phyloP scores from a whole-genome alignment of 2,888 invertebrate genomes.

The Allophyes oxyacanthae region DNA sequence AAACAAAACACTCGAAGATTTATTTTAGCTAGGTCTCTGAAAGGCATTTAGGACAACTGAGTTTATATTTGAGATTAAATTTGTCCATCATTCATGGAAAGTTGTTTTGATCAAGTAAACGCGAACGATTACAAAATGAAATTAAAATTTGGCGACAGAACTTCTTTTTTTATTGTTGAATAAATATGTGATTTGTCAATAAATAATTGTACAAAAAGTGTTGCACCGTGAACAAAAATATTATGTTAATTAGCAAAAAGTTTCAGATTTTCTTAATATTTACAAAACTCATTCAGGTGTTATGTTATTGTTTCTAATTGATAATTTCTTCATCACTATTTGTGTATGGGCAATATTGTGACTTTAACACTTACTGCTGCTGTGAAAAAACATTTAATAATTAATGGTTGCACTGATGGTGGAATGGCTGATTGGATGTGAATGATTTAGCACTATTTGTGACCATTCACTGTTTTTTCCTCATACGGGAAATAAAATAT shows the following conservation, averaged over 20 bases:
- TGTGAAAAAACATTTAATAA: too few relatives aligned
- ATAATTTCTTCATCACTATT: not conserved
- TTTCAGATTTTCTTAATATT: too few relatives aligned
- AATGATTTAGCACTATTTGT: constrained; percentile 1
- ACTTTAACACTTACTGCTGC: too few relatives aligned
- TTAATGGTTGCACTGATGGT: too few relatives aligned
- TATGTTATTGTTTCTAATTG: too few relatives aligned
- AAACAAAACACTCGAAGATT: constrained; percentile 31
- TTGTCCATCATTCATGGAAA: not conserved
- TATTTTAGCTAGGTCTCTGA: not conserved
- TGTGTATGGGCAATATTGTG: not conserved
- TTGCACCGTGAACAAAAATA: not conserved
- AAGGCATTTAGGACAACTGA: not conserved
- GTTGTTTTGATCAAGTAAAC: not conserved
- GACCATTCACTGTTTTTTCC: not conserved
- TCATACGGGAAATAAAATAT: not conserved
- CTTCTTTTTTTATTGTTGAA: constrained; percentile 2
- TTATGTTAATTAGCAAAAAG: too few relatives aligned
- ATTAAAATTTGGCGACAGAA: constrained; percentile 9
- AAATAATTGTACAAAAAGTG: not conserved
- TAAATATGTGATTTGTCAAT: not conserved
- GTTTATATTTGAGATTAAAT: not conserved
- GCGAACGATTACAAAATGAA: not conserved
- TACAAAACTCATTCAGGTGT: too few relatives aligned
- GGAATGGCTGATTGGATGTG: constrained; percentile 11